These are phyloP conservation scores for Heliconius charithonia DNA, from an alignment of 2,888 invertebrate species.

Conservation along the genomic window DNA sequence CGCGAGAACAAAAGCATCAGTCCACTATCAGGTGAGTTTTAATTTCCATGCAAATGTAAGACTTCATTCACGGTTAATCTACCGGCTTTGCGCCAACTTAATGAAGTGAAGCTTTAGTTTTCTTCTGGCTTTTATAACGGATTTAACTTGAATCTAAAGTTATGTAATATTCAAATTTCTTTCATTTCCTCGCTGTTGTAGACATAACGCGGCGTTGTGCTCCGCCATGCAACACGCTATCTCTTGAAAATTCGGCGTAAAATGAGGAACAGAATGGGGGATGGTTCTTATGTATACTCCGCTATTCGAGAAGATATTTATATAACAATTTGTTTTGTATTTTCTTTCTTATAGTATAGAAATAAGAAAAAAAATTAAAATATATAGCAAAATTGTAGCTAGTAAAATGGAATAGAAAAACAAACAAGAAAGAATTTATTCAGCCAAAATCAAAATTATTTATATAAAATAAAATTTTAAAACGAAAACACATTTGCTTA, in stretches of 20 bases:
- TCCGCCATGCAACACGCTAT: background rate
- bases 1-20: constrained; percentile 41
- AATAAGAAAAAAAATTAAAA: background rate
- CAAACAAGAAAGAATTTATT: background rate
- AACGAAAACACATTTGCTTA: constrained; percentile 82
- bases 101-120: constrained; percentile 64
- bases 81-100: constrained; percentile 76
- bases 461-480: too few species aligned
- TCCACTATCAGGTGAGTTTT: constrained; percentile 79
- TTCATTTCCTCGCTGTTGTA: background rate
- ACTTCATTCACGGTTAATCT: constrained; percentile 78
- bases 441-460: constrained; percentile 75
- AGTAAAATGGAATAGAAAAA: background rate
- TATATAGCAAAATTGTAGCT: background rate
- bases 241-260: background rate
- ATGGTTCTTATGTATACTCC: background rate
- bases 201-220: background rate
- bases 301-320: background rate
- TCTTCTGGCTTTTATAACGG: constrained; percentile 33
- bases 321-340: background rate
- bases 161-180: background rate
- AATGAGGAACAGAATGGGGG: background rate
- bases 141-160: constrained; percentile 5
- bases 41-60: constrained; percentile 83
- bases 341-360: background rate